Evolutionary conservation across 2,797 vertebrate species (phyloP).

Genomic region (Rhabdomys pumilio): DNA sequence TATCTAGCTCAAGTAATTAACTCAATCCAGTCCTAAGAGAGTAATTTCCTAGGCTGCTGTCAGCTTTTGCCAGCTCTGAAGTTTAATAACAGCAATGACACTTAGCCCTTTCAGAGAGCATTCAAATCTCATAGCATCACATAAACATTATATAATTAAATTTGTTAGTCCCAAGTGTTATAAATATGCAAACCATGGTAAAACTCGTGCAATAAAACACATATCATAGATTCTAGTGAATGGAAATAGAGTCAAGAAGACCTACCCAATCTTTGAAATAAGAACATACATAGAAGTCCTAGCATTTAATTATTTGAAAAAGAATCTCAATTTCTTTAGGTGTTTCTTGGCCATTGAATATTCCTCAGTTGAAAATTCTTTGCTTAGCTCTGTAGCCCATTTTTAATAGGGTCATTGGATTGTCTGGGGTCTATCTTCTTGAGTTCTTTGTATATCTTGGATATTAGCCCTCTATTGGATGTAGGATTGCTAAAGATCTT

Average conservation of each 20-base stretch:
- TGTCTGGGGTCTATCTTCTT: too few relatives aligned
- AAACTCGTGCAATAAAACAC: not conserved
- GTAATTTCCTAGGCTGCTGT: slow-evolving; percentile 23
- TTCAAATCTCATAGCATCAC: not conserved
- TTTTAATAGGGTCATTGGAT: too few relatives aligned
- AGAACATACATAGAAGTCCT: not conserved
- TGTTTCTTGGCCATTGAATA: too few relatives aligned
- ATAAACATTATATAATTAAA: slow-evolving; percentile 43
- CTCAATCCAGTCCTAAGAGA: not conserved
- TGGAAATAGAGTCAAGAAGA: not conserved
- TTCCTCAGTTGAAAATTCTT: too few relatives aligned
- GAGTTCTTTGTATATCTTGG: too few relatives aligned
- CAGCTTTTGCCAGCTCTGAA: slow-evolving; percentile 23
- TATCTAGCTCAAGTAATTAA: slow-evolving; percentile 19
- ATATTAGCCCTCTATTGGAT: too few relatives aligned
- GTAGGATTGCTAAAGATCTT: too few relatives aligned
- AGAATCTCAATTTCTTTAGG: not conserved
- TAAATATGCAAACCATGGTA: not conserved
- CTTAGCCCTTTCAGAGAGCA: slow-evolving; percentile 14
- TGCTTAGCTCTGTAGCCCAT: too few relatives aligned
- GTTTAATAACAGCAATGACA: slow-evolving; percentile 12
- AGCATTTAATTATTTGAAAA: not conserved
- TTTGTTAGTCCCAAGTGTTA: not conserved
- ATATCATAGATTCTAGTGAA: not conserved
- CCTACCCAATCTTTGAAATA: not conserved